phyloP scores from a whole-genome alignment of 2,113 vertebrate species.

The Eurypyga helias region DNA sequence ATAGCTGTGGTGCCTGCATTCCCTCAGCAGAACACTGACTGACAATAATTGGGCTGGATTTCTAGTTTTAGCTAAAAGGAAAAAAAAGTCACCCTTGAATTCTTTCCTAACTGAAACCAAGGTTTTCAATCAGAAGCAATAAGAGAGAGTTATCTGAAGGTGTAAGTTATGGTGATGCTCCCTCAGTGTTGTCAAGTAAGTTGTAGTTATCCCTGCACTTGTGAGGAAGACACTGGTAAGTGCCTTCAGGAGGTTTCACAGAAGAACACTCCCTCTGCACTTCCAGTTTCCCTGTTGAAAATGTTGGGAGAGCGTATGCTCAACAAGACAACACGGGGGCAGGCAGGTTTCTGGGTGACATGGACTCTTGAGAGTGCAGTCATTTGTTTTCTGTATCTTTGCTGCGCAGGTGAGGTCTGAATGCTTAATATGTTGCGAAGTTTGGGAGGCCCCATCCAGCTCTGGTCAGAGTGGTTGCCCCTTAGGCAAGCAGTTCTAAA shows the following conservation, averaged over 20 bases:
- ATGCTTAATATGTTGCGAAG: background rate
- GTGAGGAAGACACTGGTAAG: no score
- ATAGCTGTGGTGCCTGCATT: background rate
- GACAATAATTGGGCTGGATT: background rate
- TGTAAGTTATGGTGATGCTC: rapidly evolving
- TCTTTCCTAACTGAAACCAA: background rate
- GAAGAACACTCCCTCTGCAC: background rate
- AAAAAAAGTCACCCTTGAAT: background rate
- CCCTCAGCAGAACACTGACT: rapidly evolving
- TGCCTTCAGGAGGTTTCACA: background rate
- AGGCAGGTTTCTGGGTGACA: background rate
- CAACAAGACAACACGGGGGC: background rate
- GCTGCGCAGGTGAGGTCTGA: background rate
- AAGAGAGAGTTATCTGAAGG: background rate
- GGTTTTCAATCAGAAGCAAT: background rate
- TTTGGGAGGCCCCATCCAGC: background rate
- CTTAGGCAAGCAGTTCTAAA: background rate
- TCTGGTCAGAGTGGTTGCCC: background rate
- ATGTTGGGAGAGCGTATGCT: background rate
- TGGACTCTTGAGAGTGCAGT: background rate
- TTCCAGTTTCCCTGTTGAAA: background rate
- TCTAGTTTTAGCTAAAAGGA: background rate
- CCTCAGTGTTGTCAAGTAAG: background rate
- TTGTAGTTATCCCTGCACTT: background rate
- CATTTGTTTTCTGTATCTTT: background rate